Evolutionary conservation across 2,888 invertebrate species (phyloP).

Genomic region (Tuta absoluta): DNA sequence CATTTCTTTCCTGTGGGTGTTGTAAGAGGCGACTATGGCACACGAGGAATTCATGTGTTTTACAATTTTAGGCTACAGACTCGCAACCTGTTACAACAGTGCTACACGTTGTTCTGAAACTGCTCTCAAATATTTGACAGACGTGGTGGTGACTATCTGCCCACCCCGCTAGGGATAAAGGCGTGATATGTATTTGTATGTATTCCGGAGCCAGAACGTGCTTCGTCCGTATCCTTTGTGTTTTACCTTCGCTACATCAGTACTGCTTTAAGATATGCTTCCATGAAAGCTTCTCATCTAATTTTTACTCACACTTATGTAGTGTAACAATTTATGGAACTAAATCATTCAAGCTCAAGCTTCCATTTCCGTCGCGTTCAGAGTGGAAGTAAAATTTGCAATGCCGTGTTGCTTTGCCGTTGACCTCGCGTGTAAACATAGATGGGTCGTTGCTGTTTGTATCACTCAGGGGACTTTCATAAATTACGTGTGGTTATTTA

Average conservation of each 20-base stretch:
- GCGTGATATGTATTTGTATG: too few species aligned
- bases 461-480: not conserved
- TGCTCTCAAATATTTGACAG: too few species aligned
- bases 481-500: too few species aligned
- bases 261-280: not conserved
- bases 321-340: not conserved
- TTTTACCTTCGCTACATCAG: not conserved
- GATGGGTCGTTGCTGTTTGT: slow-evolving; percentile 23
- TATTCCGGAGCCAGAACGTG: too few species aligned
- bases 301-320: not conserved
- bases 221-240: not conserved
- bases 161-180: too few species aligned
- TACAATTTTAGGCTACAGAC: too few species aligned
- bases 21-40: too few species aligned
- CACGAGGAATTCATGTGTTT: too few species aligned
- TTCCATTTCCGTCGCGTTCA: slow-evolving; percentile 30
- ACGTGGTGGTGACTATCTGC: too few species aligned
- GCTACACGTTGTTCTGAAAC: too few species aligned
- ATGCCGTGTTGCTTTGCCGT: slow-evolving; percentile 42
- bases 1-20: too few species aligned
- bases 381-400: slow-evolving; percentile 41
- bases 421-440: slow-evolving; percentile 35
- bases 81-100: too few species aligned
- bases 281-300: not conserved
- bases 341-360: slow-evolving; percentile 37